phyloP scores from a whole-genome alignment of 2,888 invertebrate species.

The Eupsilia transversa region DNA sequence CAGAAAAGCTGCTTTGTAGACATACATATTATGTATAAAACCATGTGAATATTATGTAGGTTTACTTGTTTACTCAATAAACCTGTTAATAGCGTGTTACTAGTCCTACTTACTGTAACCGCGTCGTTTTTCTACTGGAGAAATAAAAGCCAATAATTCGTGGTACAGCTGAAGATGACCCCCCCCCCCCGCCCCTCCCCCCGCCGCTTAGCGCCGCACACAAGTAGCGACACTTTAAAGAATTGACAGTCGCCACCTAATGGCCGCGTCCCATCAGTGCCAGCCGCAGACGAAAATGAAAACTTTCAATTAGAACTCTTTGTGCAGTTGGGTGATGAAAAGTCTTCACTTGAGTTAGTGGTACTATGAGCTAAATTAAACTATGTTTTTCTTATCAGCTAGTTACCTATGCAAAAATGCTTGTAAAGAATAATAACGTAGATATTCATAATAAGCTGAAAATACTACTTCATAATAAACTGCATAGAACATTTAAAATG shows the following conservation, averaged over 20 bases:
- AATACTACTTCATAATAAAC: background rate
- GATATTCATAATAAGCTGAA: background rate
- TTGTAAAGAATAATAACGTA: background rate
- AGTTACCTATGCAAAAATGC: background rate
- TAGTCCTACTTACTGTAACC: background rate
- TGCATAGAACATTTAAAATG: background rate
- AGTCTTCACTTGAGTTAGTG: background rate
- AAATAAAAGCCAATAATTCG: slow-evolving; percentile 70
- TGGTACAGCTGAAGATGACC: slow-evolving; percentile 42
- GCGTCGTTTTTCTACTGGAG: background rate
- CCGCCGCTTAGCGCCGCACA: background rate
- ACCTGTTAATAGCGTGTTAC: background rate
- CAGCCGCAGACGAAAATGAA: slow-evolving; percentile 45
- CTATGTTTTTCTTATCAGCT: background rate
- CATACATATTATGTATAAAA: background rate
- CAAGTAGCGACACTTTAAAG: slow-evolving; percentile 55
- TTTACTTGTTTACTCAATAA: background rate
- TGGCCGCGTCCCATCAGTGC: slow-evolving; percentile 62
- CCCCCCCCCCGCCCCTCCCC: slow-evolving; percentile 17
- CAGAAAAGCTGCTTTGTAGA: background rate
- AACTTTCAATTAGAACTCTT: slow-evolving; percentile 10
- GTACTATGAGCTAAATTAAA: background rate
- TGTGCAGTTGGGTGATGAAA: background rate
- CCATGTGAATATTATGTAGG: background rate
- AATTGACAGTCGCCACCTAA: slow-evolving; percentile 69